Evolutionary conservation across 1,140 invertebrate genomes (phyloP).

Genomic region (Drosophila punjabiensis): DNA sequence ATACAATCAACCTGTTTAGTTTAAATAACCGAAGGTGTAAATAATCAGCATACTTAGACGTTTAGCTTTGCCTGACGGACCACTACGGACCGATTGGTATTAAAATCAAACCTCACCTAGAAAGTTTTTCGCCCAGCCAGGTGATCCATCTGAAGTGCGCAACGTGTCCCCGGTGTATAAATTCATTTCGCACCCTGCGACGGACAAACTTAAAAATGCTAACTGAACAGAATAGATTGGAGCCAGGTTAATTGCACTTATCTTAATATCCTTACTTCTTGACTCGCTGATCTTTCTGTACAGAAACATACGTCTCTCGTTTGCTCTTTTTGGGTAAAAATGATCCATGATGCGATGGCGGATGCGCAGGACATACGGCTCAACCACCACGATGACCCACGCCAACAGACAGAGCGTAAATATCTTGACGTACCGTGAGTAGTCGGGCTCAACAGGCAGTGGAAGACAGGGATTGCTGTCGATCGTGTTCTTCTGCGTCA

Average conservation of each 20-base stretch:
- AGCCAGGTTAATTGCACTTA: background rate
- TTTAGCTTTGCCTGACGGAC: background rate
- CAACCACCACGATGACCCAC: conserved; percentile 90
- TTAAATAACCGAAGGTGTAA: background rate
- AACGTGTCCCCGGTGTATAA: conserved; percentile 85
- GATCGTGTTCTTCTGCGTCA: conserved; percentile 86
- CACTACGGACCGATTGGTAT: background rate
- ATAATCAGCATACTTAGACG: background rate
- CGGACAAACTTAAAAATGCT: conserved; percentile 90
- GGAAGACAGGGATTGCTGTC: conserved; percentile 89
- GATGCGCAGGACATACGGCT: conserved; percentile 93
- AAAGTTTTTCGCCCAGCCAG: conserved; percentile 84
- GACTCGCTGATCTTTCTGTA: conserved; percentile 92
- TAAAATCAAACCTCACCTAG: background rate
- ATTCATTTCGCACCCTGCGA: conserved; percentile 88
- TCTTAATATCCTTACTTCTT: conserved; percentile 84
- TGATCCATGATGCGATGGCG: conserved; percentile 91
- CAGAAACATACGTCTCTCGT: conserved; percentile 91
- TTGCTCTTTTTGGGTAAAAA: conserved; percentile 91
- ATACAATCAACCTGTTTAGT: background rate
- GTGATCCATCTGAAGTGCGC: conserved; percentile 85
- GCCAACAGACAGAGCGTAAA: conserved; percentile 87
- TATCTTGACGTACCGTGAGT: conserved; percentile 88
- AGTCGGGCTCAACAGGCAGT: conserved; percentile 88
- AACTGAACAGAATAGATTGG: conserved; percentile 31